Conservation (phyloP, 2,113 vertebrate species). For the Perca flavescens region DNA sequence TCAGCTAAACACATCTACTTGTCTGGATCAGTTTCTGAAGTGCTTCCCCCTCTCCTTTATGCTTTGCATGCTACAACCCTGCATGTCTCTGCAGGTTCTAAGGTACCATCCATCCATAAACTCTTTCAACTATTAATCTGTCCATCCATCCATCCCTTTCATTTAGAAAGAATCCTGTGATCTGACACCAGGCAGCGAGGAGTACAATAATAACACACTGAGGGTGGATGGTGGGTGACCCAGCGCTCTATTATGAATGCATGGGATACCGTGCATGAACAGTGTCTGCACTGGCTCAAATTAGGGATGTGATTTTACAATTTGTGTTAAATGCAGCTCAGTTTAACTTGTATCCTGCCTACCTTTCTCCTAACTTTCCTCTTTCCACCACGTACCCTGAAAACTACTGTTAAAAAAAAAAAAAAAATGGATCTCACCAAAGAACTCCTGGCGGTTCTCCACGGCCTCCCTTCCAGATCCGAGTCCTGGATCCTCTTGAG, state of each 20-base stretch:
- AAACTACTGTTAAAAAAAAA: neutral
- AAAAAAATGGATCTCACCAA: slow-evolving; percentile 82
- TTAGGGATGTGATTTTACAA: slow-evolving; percentile 21
- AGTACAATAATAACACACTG: slow-evolving; percentile 58
- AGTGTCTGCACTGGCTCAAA: slow-evolving; percentile 19
- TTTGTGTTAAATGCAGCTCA: slow-evolving; percentile 19
- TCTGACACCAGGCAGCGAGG: slow-evolving; percentile 59
- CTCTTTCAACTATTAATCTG: slow-evolving; percentile 75
- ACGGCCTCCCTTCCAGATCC: slow-evolving; percentile 61
- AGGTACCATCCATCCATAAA: slow-evolving; percentile 65
- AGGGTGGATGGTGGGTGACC: slow-evolving; percentile 17
- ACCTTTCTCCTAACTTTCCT: neutral
- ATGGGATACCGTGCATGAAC: slow-evolving; percentile 11
- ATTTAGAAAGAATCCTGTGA: slow-evolving; percentile 65
- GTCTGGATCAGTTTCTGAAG: slow-evolving; percentile 63
- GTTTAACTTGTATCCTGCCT: neutral
- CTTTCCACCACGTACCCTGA: neutral
- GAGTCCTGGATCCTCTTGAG: slow-evolving; percentile 74
- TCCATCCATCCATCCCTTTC: slow-evolving; percentile 64
- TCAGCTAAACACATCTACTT: slow-evolving; percentile 41
- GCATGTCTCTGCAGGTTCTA: slow-evolving; percentile 77
- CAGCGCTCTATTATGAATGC: neutral
- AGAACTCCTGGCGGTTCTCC: slow-evolving; percentile 88
- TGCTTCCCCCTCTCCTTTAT: slow-evolving; percentile 27
- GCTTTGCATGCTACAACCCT: slow-evolving; percentile 50